Base-by-base conservation (phyloP, 2,888 invertebrate species). In the Chironomus riparius region DNA sequence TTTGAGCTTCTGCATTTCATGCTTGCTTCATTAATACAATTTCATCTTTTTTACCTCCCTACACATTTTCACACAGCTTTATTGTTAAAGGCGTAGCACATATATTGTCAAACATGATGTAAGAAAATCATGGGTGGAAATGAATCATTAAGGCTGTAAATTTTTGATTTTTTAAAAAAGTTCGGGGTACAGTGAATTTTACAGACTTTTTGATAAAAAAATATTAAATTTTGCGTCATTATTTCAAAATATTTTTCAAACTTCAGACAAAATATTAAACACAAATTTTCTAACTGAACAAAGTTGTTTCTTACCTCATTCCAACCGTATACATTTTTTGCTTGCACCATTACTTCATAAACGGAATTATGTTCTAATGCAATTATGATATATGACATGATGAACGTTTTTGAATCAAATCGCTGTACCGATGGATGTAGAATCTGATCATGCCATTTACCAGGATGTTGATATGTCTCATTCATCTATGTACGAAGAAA, bases 281-380 rank as follows among this genome's bases (percentile, higher is more conserved):
- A 15, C 1, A 2, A 50, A 5, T 50, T 5, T 50, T 50, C 2
- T 6, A 18, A 6, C 56, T n/a, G n/a, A 56, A 48, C 12, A 48
- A n/a, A 13, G 6, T 4, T 1, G 5, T 15, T 56, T 15, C 18
- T 74, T 68, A 88, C 88, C 86, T 90, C 90, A 80, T 90, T 90
- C 90, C 90, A 91, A 0, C 91, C 91, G 78, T 90, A 90, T 84
- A 89, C 86, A 83, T 91, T 91, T 85, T 89, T 90, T 70, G 91
- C 91, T 80, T 90, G 90, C 70, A 91, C 90, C 77, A 90, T 89
- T 18, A 90, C 90, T 80, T 91, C 91, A 82, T 91, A 91, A 22
- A 89, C 88, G 0, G 90, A 88, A 21, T 87, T 90, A 0, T 90
- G 88, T 79, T 90, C 87, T 78, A 91, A 84, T 28, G 86, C 87